Base-by-base conservation (phyloP, 2,888 invertebrate genomes). In the Alsophila aescularia region DNA sequence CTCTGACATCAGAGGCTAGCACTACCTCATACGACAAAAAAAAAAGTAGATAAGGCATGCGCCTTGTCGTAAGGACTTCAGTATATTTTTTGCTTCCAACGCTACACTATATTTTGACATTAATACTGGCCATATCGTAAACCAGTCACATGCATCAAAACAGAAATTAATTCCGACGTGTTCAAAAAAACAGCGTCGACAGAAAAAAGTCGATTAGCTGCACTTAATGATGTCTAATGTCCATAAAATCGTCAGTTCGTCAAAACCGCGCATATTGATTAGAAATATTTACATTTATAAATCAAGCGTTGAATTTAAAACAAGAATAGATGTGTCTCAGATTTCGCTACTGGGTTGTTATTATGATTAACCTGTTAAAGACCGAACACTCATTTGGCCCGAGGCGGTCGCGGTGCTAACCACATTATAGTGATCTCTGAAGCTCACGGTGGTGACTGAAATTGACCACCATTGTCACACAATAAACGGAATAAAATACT, bases 221-320 rank as follows among this genome's bases (percentile, higher is more conserved):
- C 66, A 66, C 52, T 54, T 61, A 66, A 66, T 56, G 66, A 58
- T 58, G 60, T 58, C 41, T 42, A 54, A 60, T 58, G 58, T 52
- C 58, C 45, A 66, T 66, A 63, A 66, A 66, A 62, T 63, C 66
- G 62, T 60, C 60, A 60, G 64, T 56, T 64, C 61, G 64, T 64
- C 64, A 64, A 62, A 54, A 48, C 15, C 36, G 58, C 54, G 58
- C 55, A 58, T 62, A 58, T 62, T 64, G 59, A 62, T 64, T 62
- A 54, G 47, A 48, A 39, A 36, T 42, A 62, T 64, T 62, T 60
- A 52, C 51, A 64, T 60, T 54, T 48, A 60, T 56, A 60, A 57
- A 59, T 49, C 59, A 52, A 47, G 58, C 8, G 27, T 36, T 21
- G 37, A 45, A 31, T 49, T 35, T 56, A 15, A 36, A 49, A 56